These are phyloP conservation scores for Priocnemis perturbator DNA, from an alignment of 2,888 invertebrate genomes.

Conservation along the genomic window DNA sequence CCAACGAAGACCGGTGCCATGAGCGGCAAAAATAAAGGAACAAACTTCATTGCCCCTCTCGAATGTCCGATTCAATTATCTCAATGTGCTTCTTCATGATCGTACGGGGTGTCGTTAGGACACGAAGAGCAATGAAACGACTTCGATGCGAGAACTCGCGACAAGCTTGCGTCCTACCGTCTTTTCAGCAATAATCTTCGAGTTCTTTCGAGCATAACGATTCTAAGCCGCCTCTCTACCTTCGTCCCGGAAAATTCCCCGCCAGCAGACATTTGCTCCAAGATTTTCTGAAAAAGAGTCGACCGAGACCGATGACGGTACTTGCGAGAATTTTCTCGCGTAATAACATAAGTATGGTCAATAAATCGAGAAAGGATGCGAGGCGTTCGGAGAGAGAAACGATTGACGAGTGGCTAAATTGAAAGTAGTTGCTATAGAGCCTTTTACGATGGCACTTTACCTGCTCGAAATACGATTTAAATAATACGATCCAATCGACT, in stretches of 20 bases:
- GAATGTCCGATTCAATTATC: conserved; percentile 40
- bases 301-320: too few species aligned
- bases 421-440: not conserved
- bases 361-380: conserved; percentile 18
- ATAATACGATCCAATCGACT: not conserved
- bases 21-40: not conserved
- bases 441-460: conserved; percentile 3
- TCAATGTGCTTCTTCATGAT: conserved; percentile 28
- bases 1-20: too few species aligned
- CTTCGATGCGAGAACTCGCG: conserved; percentile 23
- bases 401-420: conserved; percentile 9
- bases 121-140: conserved; percentile 23
- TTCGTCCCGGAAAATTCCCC: too few species aligned
- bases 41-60: not conserved
- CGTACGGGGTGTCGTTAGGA: conserved; percentile 26
- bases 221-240: conserved; percentile 8
- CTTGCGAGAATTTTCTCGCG: too few species aligned
- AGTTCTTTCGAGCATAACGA: not conserved
- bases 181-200: conserved; percentile 24
- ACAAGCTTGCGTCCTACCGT: conserved; percentile 13
- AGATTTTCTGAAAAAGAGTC: too few species aligned
- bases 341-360: not conserved
- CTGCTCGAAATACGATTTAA: not conserved
- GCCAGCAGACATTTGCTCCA: too few species aligned
- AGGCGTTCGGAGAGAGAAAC: conserved; percentile 10